Evolutionary conservation across 2,113 vertebrate species (phyloP).

Genomic region (Bungarus multicinctus): DNA sequence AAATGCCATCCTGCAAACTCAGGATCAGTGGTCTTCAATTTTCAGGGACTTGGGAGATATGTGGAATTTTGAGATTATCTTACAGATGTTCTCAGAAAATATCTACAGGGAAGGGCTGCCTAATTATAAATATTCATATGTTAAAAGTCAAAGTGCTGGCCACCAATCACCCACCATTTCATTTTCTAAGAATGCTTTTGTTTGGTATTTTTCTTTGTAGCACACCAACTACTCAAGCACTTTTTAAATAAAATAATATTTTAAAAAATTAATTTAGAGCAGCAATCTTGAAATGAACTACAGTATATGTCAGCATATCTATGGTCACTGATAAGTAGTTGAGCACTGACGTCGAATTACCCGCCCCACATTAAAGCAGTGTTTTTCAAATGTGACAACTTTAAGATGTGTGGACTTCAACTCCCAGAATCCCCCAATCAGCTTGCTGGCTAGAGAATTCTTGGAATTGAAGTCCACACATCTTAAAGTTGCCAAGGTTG

Average conservation of each 20-base stretch:
- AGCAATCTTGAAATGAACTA: neutral
- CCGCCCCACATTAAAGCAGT: neutral
- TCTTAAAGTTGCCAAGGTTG: neutral
- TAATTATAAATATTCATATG: neutral
- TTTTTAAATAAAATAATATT: neutral
- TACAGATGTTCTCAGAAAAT: neutral
- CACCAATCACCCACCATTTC: neutral
- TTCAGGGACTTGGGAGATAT: neutral
- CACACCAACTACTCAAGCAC: neutral
- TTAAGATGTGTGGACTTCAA: neutral
- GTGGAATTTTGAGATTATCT: neutral
- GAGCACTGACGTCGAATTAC: neutral
- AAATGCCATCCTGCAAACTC: neutral
- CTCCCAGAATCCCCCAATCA: neutral
- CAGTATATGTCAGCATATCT: neutral
- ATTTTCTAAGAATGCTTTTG: neutral
- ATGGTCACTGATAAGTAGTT: neutral
- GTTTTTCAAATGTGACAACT: neutral
- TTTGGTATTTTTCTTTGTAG: neutral
- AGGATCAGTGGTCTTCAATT: neutral
- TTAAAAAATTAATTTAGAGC: neutral
- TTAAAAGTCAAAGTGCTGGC: neutral
- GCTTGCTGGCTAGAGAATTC: neutral
- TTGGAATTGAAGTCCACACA: neutral
- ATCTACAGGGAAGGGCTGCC: neutral